phyloP scores from a whole-genome alignment of 2,797 vertebrate species.

The Luscinia luscinia region DNA sequence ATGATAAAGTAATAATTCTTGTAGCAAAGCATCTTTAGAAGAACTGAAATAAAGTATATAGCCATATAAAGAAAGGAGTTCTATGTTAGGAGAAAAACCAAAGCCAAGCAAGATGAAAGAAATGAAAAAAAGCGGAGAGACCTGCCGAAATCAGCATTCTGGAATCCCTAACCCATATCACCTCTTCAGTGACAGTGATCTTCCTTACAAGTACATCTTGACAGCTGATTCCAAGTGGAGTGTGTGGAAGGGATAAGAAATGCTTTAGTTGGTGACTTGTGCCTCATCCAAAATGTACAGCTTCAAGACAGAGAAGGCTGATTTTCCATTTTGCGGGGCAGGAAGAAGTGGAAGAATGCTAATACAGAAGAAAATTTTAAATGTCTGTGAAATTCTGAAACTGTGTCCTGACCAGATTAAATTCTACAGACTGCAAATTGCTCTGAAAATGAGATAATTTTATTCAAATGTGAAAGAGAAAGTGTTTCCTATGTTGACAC shows the following conservation, averaged over 20 bases:
- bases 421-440: not conserved
- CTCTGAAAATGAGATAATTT: not conserved
- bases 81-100: not conserved
- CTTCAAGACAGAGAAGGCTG: not conserved
- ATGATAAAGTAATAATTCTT: not conserved
- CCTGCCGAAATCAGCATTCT: not conserved
- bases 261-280: not conserved
- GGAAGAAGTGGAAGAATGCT: rapidly evolving
- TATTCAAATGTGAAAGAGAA: not conserved
- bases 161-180: not conserved
- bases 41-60: not conserved
- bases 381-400: not conserved
- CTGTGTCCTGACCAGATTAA: not conserved
- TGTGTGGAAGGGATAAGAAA: not conserved
- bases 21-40: not conserved
- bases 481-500: not conserved
- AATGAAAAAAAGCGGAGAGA: not conserved
- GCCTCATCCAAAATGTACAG: not conserved
- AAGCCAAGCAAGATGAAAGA: not conserved
- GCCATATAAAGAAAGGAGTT: not conserved
- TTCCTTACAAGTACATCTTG: not conserved
- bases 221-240: not conserved
- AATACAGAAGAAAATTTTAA: not conserved
- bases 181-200: not conserved
- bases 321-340: not conserved